These are phyloP conservation scores for Mellivora capensis DNA, from an alignment of 2,113 vertebrate species.

Conservation along the genomic window DNA sequence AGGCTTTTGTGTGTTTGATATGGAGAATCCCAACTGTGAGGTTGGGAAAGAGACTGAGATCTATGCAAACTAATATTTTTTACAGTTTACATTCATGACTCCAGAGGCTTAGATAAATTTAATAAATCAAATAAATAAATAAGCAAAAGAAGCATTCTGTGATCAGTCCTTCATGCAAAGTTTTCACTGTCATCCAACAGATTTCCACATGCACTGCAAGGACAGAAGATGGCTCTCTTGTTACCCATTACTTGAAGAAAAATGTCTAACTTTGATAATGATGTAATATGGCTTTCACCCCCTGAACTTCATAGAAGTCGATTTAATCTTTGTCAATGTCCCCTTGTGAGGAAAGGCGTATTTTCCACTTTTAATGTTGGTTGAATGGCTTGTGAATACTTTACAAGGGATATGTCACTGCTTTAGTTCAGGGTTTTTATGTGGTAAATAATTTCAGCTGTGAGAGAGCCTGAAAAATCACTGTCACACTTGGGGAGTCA, in stretches of 20 bases:
- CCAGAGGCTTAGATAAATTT: conserved; percentile 52
- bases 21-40: conserved; percentile 64
- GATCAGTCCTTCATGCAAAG: conserved; percentile 40
- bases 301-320: conserved; percentile 55
- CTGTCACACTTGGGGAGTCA: not conserved
- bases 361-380: conserved; percentile 59
- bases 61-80: conserved; percentile 47
- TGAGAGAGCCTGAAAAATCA: conserved; percentile 43
- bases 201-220: conserved; percentile 55
- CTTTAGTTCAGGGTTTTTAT: conserved; percentile 54
- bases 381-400: conserved; percentile 59
- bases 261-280: conserved; percentile 68
- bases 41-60: conserved; percentile 63
- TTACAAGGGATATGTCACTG: conserved; percentile 60
- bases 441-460: conserved; percentile 67
- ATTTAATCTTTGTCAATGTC: conserved; percentile 51
- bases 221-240: conserved; percentile 45
- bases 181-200: conserved; percentile 59
- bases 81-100: conserved; percentile 47
- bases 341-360: conserved; percentile 34
- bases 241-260: conserved; percentile 60
- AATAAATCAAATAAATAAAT: conserved; percentile 73
- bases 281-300: conserved; percentile 54
- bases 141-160: conserved; percentile 33
- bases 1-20: conserved; percentile 71